These are phyloP conservation scores for Morelia viridis DNA, from an alignment of 2,797 vertebrate species.

Conservation along the genomic window DNA sequence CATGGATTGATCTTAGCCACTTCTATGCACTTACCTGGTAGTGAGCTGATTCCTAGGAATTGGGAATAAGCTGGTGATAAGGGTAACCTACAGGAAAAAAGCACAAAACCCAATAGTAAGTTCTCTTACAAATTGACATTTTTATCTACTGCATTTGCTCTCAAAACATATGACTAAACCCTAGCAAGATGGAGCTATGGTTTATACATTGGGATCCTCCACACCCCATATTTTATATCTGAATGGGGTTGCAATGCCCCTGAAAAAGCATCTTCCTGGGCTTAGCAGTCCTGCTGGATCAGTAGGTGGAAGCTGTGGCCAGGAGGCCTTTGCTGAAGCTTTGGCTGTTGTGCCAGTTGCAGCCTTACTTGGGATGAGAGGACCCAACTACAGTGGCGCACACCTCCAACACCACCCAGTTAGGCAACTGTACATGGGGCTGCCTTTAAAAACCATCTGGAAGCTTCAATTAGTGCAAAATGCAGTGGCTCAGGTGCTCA, in stretches of 20 bases:
- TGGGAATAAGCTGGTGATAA: constrained; percentile 79
- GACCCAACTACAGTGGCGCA: neutral
- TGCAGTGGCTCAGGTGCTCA: neutral
- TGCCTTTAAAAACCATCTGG: too few relatives aligned
- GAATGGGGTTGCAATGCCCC: neutral
- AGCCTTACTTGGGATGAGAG: neutral
- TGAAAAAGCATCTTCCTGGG: neutral
- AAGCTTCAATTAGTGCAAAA: neutral
- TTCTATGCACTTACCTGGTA: constrained; percentile 79
- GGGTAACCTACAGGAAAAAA: constrained; percentile 76
- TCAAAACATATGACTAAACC: neutral
- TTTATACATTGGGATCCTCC: neutral
- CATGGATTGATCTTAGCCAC: neutral
- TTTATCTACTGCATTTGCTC: neutral
- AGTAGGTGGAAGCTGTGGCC: neutral
- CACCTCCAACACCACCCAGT: neutral
- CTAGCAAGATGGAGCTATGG: neutral
- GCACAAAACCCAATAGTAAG: neutral
- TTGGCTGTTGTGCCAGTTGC: neutral
- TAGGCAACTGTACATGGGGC: neutral
- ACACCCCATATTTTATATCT: neutral
- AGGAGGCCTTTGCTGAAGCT: neutral
- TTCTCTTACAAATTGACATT: neutral
- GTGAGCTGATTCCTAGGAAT: constrained; percentile 84
- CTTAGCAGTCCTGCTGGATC: neutral